A percentile compares a stretch with the other conserved stretches of the same genome.
Conservation (phyloP, 2,113 vertebrate genomes). For the Himantopus leucocephalus region DNA sequence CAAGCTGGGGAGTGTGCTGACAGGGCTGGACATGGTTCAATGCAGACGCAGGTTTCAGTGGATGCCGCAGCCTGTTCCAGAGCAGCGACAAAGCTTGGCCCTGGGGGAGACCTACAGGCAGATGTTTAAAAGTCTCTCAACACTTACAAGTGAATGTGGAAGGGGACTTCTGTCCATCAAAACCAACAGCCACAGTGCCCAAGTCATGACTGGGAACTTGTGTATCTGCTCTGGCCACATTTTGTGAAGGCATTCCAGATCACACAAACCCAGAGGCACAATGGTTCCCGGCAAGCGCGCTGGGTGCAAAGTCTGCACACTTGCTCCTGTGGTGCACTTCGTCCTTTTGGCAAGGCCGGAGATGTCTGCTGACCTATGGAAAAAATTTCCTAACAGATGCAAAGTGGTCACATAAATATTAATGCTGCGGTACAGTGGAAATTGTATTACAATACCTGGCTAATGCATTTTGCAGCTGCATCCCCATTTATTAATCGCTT, state of each 20-base stretch:
- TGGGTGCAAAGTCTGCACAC: background rate
- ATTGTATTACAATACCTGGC: background rate
- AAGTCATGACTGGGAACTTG: background rate
- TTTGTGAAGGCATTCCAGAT: background rate
- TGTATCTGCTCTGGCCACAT: background rate
- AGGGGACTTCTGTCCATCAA: background rate
- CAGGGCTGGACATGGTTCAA: background rate
- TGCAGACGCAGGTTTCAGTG: fast-evolving
- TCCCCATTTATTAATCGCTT: background rate
- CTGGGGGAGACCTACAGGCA: background rate
- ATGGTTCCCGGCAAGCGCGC: fast-evolving
- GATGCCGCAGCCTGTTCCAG: background rate
- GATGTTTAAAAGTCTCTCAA: background rate
- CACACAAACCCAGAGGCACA: background rate
- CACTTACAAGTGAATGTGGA: background rate
- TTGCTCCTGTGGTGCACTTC: background rate
- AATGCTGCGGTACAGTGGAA: fast-evolving
- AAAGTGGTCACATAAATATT: background rate
- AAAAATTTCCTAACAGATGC: background rate
- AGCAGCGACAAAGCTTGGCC: background rate
- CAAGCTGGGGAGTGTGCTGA: background rate
- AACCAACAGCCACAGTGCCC: background rate
- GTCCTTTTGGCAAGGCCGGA: background rate
- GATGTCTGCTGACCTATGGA: background rate
- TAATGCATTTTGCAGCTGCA: background rate